Evolutionary conservation across 2,888 invertebrate species (phyloP).

Genomic region (Sarcophaga rosellei): DNA sequence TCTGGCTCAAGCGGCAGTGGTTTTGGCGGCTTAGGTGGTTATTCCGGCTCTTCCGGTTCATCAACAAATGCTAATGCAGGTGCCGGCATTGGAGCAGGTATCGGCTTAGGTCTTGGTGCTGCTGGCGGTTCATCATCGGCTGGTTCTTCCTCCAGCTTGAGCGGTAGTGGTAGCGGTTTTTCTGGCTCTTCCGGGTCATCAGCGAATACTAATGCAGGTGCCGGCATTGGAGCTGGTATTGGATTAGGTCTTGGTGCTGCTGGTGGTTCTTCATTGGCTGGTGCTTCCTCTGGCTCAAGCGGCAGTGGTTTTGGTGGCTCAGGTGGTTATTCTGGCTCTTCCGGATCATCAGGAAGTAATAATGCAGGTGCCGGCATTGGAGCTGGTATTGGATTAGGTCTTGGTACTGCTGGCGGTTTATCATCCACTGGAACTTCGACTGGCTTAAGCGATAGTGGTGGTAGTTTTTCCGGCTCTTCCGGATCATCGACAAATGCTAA

Average conservation of each 20-base stretch:
- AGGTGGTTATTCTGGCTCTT: slow-evolving; percentile 17
- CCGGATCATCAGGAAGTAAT: slow-evolving; percentile 23
- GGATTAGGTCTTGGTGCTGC: slow-evolving; percentile 39
- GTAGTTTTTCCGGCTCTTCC: too few species aligned
- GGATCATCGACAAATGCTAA: neutral
- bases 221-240: slow-evolving; percentile 12
- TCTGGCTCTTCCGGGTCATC: slow-evolving; percentile 36
- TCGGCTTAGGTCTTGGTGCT: too few species aligned
- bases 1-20: too few species aligned
- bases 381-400: slow-evolving; percentile 36
- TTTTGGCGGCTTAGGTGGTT: too few species aligned
- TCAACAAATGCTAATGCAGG: too few species aligned
- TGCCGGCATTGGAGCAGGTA: too few species aligned
- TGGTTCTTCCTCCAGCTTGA: neutral
- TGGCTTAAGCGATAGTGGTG: too few species aligned
- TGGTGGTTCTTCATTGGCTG: too few species aligned
- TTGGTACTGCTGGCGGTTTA: slow-evolving; percentile 12
- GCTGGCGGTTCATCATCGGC: too few species aligned
- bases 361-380: slow-evolving; percentile 1
- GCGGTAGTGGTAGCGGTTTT: too few species aligned
- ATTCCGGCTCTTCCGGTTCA: too few species aligned
- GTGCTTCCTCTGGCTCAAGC: too few species aligned
- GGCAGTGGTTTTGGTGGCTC: neutral
- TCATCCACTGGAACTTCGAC: neutral
- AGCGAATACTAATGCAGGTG: neutral